Evolutionary conservation across 2,888 invertebrate genomes (phyloP).

Genomic region (Acrobasis suavella): DNA sequence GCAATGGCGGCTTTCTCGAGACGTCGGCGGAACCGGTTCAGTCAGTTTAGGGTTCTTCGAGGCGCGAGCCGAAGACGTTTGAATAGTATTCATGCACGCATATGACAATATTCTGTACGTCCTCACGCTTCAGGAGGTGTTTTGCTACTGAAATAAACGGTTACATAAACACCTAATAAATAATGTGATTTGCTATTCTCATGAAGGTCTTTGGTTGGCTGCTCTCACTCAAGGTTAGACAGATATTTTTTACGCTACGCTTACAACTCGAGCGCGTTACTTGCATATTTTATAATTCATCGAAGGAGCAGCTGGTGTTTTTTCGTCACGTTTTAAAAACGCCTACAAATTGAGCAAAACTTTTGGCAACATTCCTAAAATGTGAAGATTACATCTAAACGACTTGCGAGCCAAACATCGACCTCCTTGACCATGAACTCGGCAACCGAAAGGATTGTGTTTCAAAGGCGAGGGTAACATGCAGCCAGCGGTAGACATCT

Average conservation of each 20-base stretch:
- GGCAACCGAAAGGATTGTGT: neutral
- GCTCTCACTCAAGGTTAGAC: conserved; percentile 53
- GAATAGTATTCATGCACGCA: conserved; percentile 54
- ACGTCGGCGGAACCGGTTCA: conserved; percentile 58
- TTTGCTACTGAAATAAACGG: conserved; percentile 72
- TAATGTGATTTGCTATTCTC: conserved; percentile 48
- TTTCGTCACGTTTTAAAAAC: conserved; percentile 28
- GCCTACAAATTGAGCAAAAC: neutral
- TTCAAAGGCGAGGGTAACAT: neutral
- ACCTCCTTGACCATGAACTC: conserved; percentile 11
- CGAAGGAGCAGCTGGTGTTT: conserved; percentile 39
- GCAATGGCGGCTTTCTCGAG: conserved; percentile 64
- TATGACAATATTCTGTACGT: conserved; percentile 59
- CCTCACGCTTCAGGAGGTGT: conserved; percentile 64
- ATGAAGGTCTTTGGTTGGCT: conserved; percentile 47
- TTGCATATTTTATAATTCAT: conserved; percentile 52
- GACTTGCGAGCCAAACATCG: neutral
- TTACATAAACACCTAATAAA: conserved; percentile 56
- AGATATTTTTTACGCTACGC: conserved; percentile 50
- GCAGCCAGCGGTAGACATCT: neutral
- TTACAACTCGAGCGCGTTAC: conserved; percentile 54
- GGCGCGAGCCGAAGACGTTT: conserved; percentile 50
- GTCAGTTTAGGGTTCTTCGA: conserved; percentile 47
- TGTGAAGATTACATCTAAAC: conserved; percentile 7
- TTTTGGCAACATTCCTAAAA: conserved; percentile 13